Evolutionary conservation across 2,888 invertebrate species (phyloP), one percentile per base, ranked within the genome.

Genomic region (Rhorus exstirpatorius): DNA sequence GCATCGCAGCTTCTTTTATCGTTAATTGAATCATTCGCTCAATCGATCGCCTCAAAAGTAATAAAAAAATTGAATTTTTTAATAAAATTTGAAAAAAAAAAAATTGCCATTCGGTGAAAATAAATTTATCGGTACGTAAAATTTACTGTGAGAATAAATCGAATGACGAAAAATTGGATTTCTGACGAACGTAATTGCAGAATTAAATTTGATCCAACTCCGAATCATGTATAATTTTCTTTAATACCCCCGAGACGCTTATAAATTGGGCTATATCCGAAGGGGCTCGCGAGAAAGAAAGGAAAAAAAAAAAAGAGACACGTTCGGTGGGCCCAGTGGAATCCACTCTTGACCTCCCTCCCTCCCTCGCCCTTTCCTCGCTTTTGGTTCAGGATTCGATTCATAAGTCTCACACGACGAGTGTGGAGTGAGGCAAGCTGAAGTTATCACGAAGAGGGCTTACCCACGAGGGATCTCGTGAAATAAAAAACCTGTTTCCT

Each of bases 401-500:
- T 75, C 79, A 75, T 78, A 75, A 79, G 65, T 82, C 75, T 76
- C 55, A 19, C 7, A 8, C 1, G 38, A 55, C 61, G 68, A 38
- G 70, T 31, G 49, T 58, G 17, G 53, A 49, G 65, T 21, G 58
- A 67, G 44, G 19, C 55, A 8, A 26, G 49, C 26, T 72, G 55
- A 79, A 89, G 89, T 89, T 88, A 89, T 67, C 85, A 77, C 83
- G 85, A 86, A 86, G 67, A 70, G 63, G 84, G 74, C 84, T 82
- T 87, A 85, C 85, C 31, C 63, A 38, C 49, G 67, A 72, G 53
- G 67, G 12, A 46, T 41, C 83, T 81, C 79, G 86, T 71, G 71
- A 80, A 80, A 80, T 78, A 75, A 86, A 85, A 90, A 91, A 91
- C 91, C 90, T 90, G 91, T 91, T 91, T 88, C 87, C 86, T 77